These are phyloP conservation scores for Fragum fragum DNA, from an alignment of 2,888 invertebrate species.

Conservation along the genomic window DNA sequence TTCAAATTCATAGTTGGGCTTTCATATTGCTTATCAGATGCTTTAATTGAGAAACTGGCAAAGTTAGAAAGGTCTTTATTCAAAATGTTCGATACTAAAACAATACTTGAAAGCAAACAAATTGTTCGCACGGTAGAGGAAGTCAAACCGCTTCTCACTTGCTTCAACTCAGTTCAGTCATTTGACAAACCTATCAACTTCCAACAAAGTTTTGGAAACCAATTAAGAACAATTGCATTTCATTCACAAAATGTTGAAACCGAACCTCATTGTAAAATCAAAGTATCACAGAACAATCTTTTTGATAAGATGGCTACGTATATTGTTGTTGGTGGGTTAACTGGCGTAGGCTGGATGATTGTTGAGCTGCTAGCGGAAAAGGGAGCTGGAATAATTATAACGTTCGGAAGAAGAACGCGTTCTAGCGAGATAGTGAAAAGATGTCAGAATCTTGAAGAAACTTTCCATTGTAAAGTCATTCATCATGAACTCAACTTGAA, in stretches of 20 bases:
- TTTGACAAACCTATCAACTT: not conserved
- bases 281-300: not conserved
- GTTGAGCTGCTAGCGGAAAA: constrained; percentile 64
- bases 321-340: constrained; percentile 73
- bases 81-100: not conserved
- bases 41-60: not conserved
- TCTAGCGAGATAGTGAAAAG: too few relatives aligned
- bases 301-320: constrained; percentile 50
- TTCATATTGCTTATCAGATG: not conserved
- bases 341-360: constrained; percentile 74
- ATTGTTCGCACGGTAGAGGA: not conserved
- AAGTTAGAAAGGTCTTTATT: not conserved
- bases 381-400: constrained; percentile 69
- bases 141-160: not conserved
- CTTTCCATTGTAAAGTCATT: not conserved
- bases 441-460: not conserved
- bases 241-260: not conserved
- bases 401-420: constrained; percentile 58
- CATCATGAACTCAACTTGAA: not conserved
- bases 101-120: not conserved
- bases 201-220: not conserved
- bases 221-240: not conserved
- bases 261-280: not conserved
- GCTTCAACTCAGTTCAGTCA: not conserved
- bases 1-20: not conserved